Evolutionary conservation across 2,797 vertebrate species (phyloP).

Genomic region (Rhynchotus rufescens): DNA sequence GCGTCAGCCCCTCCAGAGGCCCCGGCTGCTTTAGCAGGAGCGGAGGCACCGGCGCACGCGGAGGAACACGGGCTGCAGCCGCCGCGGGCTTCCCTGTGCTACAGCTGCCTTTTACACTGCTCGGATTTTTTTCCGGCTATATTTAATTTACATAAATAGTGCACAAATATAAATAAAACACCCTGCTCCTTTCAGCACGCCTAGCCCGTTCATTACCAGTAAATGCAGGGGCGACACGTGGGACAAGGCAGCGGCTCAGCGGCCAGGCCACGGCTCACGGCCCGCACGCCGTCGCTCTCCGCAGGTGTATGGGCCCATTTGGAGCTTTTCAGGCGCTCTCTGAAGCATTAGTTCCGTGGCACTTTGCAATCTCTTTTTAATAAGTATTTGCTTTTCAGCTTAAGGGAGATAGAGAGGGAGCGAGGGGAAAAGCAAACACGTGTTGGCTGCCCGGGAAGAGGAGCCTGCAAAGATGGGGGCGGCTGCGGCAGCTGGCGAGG

Average conservation of each 20-base stretch:
- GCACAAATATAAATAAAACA: not conserved
- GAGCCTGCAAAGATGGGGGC: no score
- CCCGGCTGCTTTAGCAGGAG: not conserved
- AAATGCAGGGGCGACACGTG: not conserved
- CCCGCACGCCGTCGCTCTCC: no score
- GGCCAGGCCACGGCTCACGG: no score
- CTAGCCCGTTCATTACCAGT: not conserved
- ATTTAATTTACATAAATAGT: not conserved
- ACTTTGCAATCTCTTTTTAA: not conserved
- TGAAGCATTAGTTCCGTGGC: not conserved
- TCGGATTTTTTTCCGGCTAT: not conserved
- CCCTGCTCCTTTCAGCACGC: not conserved
- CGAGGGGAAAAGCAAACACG: no score
- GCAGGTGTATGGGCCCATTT: not conserved
- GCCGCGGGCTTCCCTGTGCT: not conserved
- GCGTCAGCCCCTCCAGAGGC: accelerated
- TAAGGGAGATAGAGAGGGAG: not conserved
- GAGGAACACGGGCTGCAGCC: not conserved
- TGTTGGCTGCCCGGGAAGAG: no score
- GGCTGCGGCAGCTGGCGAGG: no score
- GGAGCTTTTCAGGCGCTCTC: not conserved
- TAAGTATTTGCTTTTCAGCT: not conserved
- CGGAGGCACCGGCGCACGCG: no score
- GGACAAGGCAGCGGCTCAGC: not conserved
- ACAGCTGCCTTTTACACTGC: not conserved